Base-by-base conservation (phyloP, 2,113 vertebrate genomes). In the Anas platyrhynchos region DNA sequence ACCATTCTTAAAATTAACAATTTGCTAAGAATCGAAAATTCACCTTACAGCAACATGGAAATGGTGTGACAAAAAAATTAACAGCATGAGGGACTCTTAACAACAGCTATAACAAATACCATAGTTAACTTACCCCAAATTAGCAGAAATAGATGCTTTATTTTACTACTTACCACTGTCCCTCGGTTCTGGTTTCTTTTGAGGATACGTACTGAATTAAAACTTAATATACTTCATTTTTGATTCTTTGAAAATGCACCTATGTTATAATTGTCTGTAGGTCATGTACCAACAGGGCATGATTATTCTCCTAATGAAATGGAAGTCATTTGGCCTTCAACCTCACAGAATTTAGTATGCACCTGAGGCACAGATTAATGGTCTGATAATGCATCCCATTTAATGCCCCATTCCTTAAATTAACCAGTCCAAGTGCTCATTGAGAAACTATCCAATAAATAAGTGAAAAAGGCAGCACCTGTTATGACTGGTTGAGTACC, bases 341-440 rank as follows among this genome's bases (percentile, higher is more conserved):
- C 88, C 55, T 95, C 89, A 79, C 54, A 71, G 73, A 78, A 78
- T 15, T 93, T 90, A 84, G 73, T 59, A 41, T 61, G 71, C 54
- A 81, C 41, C 81, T 63, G 74, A 92, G n/a, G 20, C 26, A 87
- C 52, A 74, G 54, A 95, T 91, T 94, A 96, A 89, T 85, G 68
- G 81, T 58, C 72, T 71, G 68, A 75, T 94, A 95, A 88, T 91
- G 73, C 38, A 71, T 91, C 29, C 16, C 18, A 65, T 92, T 88
- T 96, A 85, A 52, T 18, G 12, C 72, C 21, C 31, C n/a, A 18
- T 94, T 94, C 75, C 68, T 91, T 83, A 91, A 67, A 86, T 94
- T 91, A 95, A 78, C 69, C 27, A 85, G 41, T 16, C 23, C 34
- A 52, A 58, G n/a, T 16, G 6, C 56, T 97, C n/a, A 32, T 34